Percentiles rank a stretch among this genome's conserved stretches.
phyloP scores from a whole-genome alignment of 2,113 vertebrate genomes.

The Nanorana parkeri region DNA sequence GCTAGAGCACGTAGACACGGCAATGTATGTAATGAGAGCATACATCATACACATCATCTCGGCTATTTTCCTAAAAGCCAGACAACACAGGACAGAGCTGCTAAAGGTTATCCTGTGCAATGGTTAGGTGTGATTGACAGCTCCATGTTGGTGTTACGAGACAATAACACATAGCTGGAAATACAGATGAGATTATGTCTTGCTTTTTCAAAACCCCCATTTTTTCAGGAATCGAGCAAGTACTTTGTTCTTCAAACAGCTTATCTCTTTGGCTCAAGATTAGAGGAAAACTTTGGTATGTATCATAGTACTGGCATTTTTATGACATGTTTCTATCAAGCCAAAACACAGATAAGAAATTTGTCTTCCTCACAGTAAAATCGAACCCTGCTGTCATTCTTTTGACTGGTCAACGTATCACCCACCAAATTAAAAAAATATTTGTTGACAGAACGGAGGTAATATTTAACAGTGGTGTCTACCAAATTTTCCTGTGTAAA shows the following conservation, averaged over 20 bases:
- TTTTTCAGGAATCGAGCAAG: slow-evolving; percentile 45
- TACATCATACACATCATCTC: background rate
- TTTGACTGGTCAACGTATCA: slow-evolving; percentile 18
- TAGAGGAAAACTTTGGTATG: slow-evolving; percentile 50
- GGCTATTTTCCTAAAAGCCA: background rate
- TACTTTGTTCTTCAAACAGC: slow-evolving; percentile 60
- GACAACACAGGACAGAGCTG: background rate
- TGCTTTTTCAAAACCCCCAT: slow-evolving; percentile 52
- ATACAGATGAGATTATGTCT: slow-evolving; percentile 64
- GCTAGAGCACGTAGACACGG: slow-evolving; percentile 17
- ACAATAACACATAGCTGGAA: slow-evolving; percentile 49
- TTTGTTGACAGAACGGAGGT: background rate
- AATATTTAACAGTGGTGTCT: background rate
- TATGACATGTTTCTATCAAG: slow-evolving; percentile 53
- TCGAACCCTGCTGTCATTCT: slow-evolving; percentile 45
- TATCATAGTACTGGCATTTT: slow-evolving; percentile 54
- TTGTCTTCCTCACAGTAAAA: slow-evolving; percentile 49
- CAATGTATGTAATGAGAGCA: slow-evolving; percentile 4
- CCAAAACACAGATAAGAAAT: slow-evolving; percentile 58
- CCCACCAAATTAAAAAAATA: background rate
- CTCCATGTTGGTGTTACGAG: background rate
- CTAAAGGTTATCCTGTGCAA: background rate
- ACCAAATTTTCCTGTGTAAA: background rate
- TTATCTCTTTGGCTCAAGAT: slow-evolving; percentile 66
- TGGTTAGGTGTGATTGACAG: slow-evolving; percentile 37